A percentile compares a stretch with the other conserved stretches of the same genome.
Conservation (phyloP, 2,797 vertebrate species). For the Melanotaenia nigrans region DNA sequence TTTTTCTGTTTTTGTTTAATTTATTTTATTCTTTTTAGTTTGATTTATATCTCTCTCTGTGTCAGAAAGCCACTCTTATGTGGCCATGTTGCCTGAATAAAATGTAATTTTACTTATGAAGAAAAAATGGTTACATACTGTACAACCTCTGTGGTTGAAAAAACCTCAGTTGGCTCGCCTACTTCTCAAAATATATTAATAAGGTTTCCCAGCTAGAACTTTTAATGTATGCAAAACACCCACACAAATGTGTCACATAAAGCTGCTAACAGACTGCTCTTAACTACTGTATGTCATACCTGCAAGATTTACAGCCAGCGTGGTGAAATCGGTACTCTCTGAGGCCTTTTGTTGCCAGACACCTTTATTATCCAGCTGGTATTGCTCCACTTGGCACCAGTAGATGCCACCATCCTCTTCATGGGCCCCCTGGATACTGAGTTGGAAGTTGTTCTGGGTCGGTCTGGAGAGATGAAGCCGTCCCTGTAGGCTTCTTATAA, state of each 20-base stretch:
- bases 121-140: too few species aligned
- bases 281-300: slow-evolving; percentile 42
- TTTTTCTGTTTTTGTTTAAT: too few species aligned
- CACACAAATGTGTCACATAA: not conserved
- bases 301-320: slow-evolving; percentile 37
- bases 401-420: slow-evolving; percentile 62
- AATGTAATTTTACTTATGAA: too few species aligned
- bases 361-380: slow-evolving; percentile 51
- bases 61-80: too few species aligned
- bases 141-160: too few species aligned
- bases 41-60: too few species aligned
- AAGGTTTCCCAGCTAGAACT: too few species aligned
- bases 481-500: slow-evolving; percentile 34
- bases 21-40: too few species aligned
- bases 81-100: too few species aligned
- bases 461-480: slow-evolving; percentile 62
- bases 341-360: slow-evolving; percentile 57
- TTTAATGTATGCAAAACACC: not conserved
- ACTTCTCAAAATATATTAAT: too few species aligned
- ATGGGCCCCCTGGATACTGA: slow-evolving; percentile 49
- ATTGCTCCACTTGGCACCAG: slow-evolving; percentile 64
- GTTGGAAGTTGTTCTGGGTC: slow-evolving; percentile 43
- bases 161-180: too few species aligned
- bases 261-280: not conserved
- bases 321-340: slow-evolving; percentile 22